These are phyloP conservation scores for Oscheius sp. DNA, from an alignment of 1,140 invertebrate species.

Conservation along the genomic window DNA sequence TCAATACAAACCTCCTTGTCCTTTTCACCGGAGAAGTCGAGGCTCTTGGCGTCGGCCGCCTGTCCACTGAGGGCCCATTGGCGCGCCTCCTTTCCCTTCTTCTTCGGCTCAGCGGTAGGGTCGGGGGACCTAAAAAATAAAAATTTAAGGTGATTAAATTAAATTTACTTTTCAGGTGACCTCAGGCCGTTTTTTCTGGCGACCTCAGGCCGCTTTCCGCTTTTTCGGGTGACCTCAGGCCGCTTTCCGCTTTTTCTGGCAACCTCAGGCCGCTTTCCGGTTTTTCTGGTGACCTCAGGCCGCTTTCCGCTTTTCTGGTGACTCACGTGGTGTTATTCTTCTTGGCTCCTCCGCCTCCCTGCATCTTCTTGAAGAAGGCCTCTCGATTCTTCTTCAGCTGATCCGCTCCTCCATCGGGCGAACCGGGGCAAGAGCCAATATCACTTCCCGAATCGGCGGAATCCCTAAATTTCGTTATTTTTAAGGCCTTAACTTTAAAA, in stretches of 20 bases:
- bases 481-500: too few species aligned
- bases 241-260: too few species aligned
- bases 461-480: not conserved
- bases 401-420: not conserved
- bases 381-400: conserved; percentile 4
- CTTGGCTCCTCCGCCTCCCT: conserved; percentile 5
- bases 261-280: too few species aligned
- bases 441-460: conserved; percentile 9
- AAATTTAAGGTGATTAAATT: conserved; percentile 61
- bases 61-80: conserved; percentile 83
- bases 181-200: too few species aligned
- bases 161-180: too few species aligned
- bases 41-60: conserved; percentile 72
- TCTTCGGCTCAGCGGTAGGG: conserved; percentile 44
- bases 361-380: conserved; percentile 18
- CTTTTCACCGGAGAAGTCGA: conserved; percentile 71
- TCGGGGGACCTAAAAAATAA: conserved; percentile 41
- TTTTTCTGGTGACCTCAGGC: too few species aligned
- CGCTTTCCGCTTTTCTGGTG: too few species aligned
- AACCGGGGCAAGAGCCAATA: not conserved
- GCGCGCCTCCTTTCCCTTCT: conserved; percentile 79
- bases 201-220: too few species aligned
- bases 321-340: conserved; percentile 1
- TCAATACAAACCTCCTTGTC: conserved; percentile 20
- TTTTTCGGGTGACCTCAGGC: too few species aligned